phyloP scores from a whole-genome alignment of 2,113 vertebrate species.

The Erythrocebus patas region DNA sequence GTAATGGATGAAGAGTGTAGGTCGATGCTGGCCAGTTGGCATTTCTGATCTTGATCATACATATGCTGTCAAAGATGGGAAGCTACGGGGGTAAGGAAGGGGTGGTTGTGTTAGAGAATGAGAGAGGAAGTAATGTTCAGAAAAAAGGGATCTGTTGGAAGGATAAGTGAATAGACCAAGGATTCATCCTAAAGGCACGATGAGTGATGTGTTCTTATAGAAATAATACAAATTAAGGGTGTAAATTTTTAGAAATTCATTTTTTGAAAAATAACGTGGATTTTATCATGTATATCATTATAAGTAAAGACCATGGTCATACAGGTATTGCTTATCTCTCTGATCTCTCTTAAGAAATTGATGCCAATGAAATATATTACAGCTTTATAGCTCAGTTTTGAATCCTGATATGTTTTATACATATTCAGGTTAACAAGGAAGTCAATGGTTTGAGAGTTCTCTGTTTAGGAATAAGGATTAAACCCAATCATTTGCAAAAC shows the following conservation, averaged over 20 bases:
- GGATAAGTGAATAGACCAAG: neutral
- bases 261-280: neutral
- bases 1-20: accelerated
- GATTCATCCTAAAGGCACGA: neutral
- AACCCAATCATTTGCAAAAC: neutral
- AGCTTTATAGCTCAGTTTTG: neutral
- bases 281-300: neutral
- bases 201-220: neutral
- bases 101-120: neutral
- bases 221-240: neutral
- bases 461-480: neutral
- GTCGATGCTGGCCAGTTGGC: neutral
- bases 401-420: neutral
- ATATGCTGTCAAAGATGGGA: neutral
- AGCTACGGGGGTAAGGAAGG: accelerated
- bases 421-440: neutral
- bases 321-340: neutral
- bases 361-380: neutral
- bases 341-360: neutral
- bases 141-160: neutral
- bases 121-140: neutral
- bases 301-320: neutral
- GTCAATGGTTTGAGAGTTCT: neutral
- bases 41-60: neutral
- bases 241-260: neutral